Percentiles rank a stretch among this genome's conserved stretches.
Conservation (phyloP, 2,888 invertebrate species). For the Cheilosia scutellata region DNA sequence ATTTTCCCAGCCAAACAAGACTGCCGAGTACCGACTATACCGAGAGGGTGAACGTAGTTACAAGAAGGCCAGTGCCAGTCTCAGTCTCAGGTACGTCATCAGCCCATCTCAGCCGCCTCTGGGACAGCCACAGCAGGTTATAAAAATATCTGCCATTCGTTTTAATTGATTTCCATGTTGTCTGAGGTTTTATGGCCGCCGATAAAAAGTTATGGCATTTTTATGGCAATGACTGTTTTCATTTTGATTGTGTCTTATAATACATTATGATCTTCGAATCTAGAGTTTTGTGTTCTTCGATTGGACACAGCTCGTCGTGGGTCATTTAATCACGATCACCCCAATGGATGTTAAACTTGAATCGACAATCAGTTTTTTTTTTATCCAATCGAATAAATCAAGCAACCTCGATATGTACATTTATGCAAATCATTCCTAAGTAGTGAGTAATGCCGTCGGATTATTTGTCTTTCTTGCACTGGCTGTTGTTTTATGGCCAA, state of each 20-base stretch:
- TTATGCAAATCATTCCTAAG: constrained; percentile 50
- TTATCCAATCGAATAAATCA: constrained; percentile 49
- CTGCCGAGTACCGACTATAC: too few relatives aligned
- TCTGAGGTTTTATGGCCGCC: constrained; percentile 54
- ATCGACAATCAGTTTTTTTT: constrained; percentile 7
- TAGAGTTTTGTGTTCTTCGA: not conserved
- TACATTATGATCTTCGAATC: constrained; percentile 1
- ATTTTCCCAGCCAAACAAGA: constrained; percentile 7
- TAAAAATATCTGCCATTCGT: constrained; percentile 47
- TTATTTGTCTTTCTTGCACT: constrained; percentile 26
- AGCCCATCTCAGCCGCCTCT: constrained; percentile 8
- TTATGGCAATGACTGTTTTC: constrained; percentile 58
- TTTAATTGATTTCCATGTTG: constrained; percentile 66
- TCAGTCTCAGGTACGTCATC: constrained; percentile 1
- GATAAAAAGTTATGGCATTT: constrained; percentile 64
- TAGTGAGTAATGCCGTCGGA: constrained; percentile 43
- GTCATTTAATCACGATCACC: constrained; percentile 51
- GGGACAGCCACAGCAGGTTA: constrained; percentile 54
- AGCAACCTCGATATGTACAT: constrained; percentile 4
- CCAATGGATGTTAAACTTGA: not conserved
- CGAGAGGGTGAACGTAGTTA: too few relatives aligned
- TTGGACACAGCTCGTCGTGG: constrained; percentile 30
- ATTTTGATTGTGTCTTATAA: constrained; percentile 14
- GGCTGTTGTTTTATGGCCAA: constrained; percentile 18
- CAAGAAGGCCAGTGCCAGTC: too few relatives aligned